Percentiles rank a stretch among this genome's conserved stretches.
Evolutionary conservation across 2,113 vertebrate species (phyloP).

Genomic region (Miniopterus natalensis): DNA sequence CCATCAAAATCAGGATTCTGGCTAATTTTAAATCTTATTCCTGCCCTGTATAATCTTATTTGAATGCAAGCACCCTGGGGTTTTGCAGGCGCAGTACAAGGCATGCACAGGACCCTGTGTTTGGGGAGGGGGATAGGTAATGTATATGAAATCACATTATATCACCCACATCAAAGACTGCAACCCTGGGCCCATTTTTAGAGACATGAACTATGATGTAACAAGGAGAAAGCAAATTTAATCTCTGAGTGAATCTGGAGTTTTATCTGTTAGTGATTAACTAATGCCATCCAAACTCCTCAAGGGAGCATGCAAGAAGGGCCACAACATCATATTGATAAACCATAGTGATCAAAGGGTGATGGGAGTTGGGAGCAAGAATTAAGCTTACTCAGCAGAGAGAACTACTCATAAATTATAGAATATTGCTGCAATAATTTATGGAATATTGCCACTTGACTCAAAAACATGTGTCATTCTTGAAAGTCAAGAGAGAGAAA

Average conservation of each 20-base stretch:
- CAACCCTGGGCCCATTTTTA: background rate
- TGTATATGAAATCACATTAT: background rate
- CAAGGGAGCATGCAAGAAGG: background rate
- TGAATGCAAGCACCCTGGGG: background rate
- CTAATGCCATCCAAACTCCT: background rate
- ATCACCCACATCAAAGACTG: background rate
- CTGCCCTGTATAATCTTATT: background rate
- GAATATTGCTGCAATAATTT: background rate
- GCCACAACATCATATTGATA: background rate
- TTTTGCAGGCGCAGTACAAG: background rate
- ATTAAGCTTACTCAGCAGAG: background rate
- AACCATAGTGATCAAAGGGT: background rate
- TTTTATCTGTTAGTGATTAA: background rate
- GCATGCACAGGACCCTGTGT: background rate
- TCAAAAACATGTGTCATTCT: background rate
- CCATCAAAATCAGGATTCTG: background rate
- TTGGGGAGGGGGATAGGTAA: background rate
- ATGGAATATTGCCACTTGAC: background rate
- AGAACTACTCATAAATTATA: background rate
- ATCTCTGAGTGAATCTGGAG: background rate
- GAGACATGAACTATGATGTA: background rate
- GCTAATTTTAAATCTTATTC: background rate
- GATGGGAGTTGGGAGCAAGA: background rate
- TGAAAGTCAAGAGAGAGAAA: constrained; percentile 20
- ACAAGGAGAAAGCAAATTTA: background rate